Percentiles rank a stretch among this genome's conserved stretches.
Evolutionary conservation across 2,797 vertebrate genomes (phyloP).

Genomic region (Hippopotamyrus pictus): DNA sequence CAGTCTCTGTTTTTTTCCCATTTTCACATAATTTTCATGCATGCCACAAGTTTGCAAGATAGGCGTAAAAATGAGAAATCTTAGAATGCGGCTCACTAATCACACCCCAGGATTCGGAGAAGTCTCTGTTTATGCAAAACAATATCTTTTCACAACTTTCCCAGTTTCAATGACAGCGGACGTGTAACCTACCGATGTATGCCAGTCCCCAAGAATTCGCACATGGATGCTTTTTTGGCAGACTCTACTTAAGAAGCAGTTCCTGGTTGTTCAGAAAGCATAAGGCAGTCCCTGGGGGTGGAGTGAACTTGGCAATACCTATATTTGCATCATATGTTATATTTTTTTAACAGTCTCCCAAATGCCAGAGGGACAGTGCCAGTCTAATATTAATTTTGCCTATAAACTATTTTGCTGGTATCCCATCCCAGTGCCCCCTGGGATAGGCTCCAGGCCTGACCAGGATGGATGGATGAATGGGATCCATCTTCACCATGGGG

Average conservation of each 20-base stretch:
- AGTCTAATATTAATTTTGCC: constrained; percentile 1
- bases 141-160: constrained; percentile 1
- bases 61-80: background rate
- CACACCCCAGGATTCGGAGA: background rate
- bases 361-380: background rate
- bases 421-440: background rate
- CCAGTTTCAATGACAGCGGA: background rate
- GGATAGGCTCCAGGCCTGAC: background rate
- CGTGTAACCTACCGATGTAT: background rate
- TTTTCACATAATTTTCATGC: background rate
- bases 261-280: background rate
- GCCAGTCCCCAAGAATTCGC: background rate
- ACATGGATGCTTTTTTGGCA: background rate
- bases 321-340: constrained; percentile 9
- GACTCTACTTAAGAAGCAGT: background rate
- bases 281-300: background rate
- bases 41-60: background rate
- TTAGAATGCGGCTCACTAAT: background rate
- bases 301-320: background rate
- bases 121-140: background rate
- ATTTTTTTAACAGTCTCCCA: background rate
- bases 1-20: background rate
- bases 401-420: background rate
- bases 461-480: background rate
- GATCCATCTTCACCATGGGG: background rate